Evolutionary conservation across 1,140 invertebrate species (phyloP), one percentile per base, ranked within the genome.

Genomic region (Cydia pomonella): DNA sequence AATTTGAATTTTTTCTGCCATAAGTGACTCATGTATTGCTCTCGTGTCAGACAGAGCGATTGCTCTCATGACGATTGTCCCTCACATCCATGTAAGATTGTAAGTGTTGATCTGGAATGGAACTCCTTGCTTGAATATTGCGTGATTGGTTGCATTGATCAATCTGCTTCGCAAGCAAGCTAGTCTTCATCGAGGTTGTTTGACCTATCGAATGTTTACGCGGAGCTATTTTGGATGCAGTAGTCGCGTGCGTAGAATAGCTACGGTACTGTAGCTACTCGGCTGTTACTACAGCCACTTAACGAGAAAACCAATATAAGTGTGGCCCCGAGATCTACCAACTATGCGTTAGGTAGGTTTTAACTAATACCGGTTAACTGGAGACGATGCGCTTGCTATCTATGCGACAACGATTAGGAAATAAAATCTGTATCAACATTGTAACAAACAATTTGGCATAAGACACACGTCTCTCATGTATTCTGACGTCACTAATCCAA

Each of bases 131-230:
- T 44, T 44, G 41, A 13, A n/a, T n/a, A n/a, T n/a, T n/a, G n/a
- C n/a, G n/a, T n/a, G n/a, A n/a, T n/a, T n/a, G n/a, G n/a, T 44
- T 44, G 41, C 41, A 16, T 44, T 18, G 47, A 50, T 50, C 21
- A 59, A 59, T 23, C 53, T 53, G n/a, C 53, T 59, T n/a, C n/a
- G n/a, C n/a, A n/a, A n/a, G n/a, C n/a, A 59, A 59, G 53, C 21
- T 7, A 7, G 53, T 21, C 4, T 59, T 7, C 7, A 59, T 59
- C 53, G 53, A 59, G 63, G 23, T 29, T 12, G 63, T 66, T 66
- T 33, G 63, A 33, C 63, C 63, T 66, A 66, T 66, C 27, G 63
- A 66, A 66, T 66, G 63, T 66, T 66, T 66, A 66, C 63, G 16
- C 25, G 25, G 27, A 29, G 23, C 63, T 66, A 66, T 66, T 66